phyloP scores from a whole-genome alignment of 2,797 vertebrate species.

The Moxostoma hubbsi region DNA sequence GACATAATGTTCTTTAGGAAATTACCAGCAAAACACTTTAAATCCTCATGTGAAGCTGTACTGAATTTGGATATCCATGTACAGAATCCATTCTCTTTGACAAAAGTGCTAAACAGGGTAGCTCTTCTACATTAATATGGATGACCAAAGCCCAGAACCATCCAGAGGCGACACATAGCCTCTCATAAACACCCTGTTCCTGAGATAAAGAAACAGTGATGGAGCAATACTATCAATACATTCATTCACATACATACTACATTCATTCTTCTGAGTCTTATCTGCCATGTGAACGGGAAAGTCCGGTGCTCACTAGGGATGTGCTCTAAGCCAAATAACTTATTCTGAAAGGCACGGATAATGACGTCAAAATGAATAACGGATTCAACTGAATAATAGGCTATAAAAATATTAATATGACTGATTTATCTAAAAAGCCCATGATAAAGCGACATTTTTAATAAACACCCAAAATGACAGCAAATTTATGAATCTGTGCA shows the following conservation, averaged over 20 bases:
- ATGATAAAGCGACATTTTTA: too few relatives aligned
- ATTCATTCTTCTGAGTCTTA: constrained; percentile 13
- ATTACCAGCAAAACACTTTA: not conserved
- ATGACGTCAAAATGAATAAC: too few relatives aligned
- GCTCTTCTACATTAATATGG: constrained; percentile 46
- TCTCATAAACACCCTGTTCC: constrained; percentile 23
- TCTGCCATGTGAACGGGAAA: constrained; percentile 26
- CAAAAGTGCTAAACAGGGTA: constrained; percentile 33
- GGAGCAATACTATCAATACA: constrained; percentile 7
- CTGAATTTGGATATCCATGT: not conserved
- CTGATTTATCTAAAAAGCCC: too few relatives aligned
- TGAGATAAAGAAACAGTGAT: too few relatives aligned
- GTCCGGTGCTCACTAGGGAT: too few relatives aligned
- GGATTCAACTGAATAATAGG: too few relatives aligned
- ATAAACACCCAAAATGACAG: too few relatives aligned
- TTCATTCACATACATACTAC: constrained; percentile 31
- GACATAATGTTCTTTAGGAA: constrained; percentile 5
- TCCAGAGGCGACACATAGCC: constrained; percentile 24
- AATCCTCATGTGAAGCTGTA: not conserved
- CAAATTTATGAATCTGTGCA: too few relatives aligned
- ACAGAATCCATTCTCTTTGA: constrained; percentile 15
- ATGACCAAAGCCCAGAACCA: constrained; percentile 33
- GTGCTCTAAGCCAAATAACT: too few relatives aligned
- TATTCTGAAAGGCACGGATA: too few relatives aligned
- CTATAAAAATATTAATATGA: too few relatives aligned